phyloP scores from a whole-genome alignment of 2,888 invertebrate genomes.

The Apamea epomidion region DNA sequence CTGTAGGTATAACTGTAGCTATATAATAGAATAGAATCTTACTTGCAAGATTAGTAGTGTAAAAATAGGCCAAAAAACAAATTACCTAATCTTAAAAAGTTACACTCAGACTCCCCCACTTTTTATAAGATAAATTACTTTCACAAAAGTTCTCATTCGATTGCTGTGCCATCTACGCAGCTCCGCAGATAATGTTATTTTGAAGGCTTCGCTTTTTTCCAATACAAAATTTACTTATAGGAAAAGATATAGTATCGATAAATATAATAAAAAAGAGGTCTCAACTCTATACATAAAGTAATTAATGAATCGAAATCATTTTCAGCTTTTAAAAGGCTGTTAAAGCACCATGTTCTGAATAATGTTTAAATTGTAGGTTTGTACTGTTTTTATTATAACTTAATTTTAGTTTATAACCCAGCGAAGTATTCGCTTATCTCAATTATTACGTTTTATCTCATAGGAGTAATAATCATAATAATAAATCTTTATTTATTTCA shows the following conservation, averaged over 20 bases:
- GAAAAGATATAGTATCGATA: background rate
- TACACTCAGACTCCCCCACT: conserved; percentile 1
- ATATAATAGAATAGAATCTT: background rate
- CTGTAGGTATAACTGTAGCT: background rate
- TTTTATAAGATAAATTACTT: conserved; percentile 27
- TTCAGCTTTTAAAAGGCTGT: background rate
- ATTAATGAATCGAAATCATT: background rate
- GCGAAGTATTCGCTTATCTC: background rate
- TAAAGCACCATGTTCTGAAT: background rate
- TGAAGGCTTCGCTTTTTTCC: conserved; percentile 2
- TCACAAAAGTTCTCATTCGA: conserved; percentile 6
- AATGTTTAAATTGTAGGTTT: background rate
- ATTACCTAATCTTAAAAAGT: background rate
- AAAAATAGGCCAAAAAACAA: background rate
- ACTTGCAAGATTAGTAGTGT: too few relatives aligned
- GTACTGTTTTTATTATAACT: background rate
- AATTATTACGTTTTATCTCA: background rate
- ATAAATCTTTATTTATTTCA: too few relatives aligned
- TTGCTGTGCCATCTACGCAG: background rate
- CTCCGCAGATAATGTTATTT: conserved; percentile 4
- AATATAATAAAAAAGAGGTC: background rate
- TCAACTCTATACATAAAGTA: background rate
- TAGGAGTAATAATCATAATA: too few relatives aligned
- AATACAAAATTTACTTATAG: background rate
- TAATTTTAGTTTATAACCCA: background rate